Base-by-base conservation (phyloP, 2,113 vertebrate species). In the Myotis lucifugus region DNA sequence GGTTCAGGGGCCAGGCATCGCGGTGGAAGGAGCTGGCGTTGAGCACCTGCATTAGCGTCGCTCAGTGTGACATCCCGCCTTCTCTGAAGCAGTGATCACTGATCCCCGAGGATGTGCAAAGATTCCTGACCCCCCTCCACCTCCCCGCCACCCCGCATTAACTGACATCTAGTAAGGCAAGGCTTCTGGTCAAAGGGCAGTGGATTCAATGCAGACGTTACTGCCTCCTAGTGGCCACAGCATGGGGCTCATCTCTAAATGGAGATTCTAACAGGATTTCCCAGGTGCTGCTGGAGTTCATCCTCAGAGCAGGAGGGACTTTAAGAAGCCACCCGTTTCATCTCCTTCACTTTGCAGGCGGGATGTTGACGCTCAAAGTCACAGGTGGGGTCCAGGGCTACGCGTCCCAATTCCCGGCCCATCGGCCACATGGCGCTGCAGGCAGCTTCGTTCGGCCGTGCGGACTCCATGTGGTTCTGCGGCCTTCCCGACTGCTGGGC, bases 161-260 rank as follows among this genome's bases (percentile, higher is more conserved):
- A 23, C 56, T 25, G 56, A 59, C 56, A 59, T 23, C 56, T 59
- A 25, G 56, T 40, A 56, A 74, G 40, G 34, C 8, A 11, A 12
- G 42, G 0, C 61, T 42, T 7, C 13, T 42, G 25, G 23, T 52
- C 72, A 17, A 61, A 73, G 17, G 13, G 5, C 50, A 3, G 46
- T 8, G 37, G 29, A 18, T 19, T 32, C 40, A 15, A 74, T 0
- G 5, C 37, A 72, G 89, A 11, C 5, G 27, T 50, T 79, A 69
- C 81, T 90, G 85, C 95, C 93, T 50, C 59, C 95, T 87, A 72
- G 81, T 72, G 93, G 90, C 19, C 50, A 50, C 3, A 69, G 73
- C 23, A 0, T 2, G 3, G 34, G 0, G 5, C 19, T 42, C 7
- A 0, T 8, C 19, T 82, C 17, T 59, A 85, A 54, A 93, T 56